Evolutionary conservation across 2,888 invertebrate genomes (phyloP).

Genomic region (Caenorhabditis macrosperma): DNA sequence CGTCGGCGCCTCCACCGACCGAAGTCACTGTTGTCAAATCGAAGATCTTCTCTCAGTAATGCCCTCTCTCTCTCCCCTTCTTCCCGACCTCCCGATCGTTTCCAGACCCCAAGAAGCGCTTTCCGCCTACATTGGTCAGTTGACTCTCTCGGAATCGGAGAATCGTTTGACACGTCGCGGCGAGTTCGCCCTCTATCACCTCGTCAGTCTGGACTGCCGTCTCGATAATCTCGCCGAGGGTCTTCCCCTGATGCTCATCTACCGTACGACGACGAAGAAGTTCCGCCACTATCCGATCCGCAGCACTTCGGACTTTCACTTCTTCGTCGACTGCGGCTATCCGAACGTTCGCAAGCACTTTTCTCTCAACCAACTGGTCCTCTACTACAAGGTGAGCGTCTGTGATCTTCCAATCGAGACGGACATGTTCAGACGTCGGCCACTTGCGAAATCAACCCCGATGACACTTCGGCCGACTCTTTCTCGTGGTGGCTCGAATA

Average conservation of each 20-base stretch:
- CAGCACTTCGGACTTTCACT: conserved; percentile 11
- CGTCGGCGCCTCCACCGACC: neutral
- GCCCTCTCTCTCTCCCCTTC: too few relatives aligned
- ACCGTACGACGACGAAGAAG: conserved; percentile 45
- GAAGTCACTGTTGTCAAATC: neutral
- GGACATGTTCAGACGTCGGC: conserved; percentile 42
- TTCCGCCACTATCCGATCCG: conserved; percentile 31
- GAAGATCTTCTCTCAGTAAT: neutral
- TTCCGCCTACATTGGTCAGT: conserved; percentile 29
- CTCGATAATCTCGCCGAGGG: conserved; percentile 12
- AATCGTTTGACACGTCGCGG: conserved; percentile 26
- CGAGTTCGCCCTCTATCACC: conserved; percentile 39
- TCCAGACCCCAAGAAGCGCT: conserved; percentile 4
- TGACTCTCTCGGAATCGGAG: conserved; percentile 10
- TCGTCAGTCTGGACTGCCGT: neutral
- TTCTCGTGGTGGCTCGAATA: conserved; percentile 51
- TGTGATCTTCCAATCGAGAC: neutral
- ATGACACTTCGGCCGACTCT: conserved; percentile 45
- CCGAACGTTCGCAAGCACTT: conserved; percentile 40
- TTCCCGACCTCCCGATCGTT: neutral
- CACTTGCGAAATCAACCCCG: conserved; percentile 31
- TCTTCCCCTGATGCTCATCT: conserved; percentile 41
- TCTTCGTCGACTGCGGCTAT: conserved; percentile 43
- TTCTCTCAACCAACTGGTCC: conserved; percentile 27
- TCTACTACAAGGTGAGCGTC: conserved; percentile 10